Base-by-base conservation (phyloP, 1,140 invertebrate species). In the Gryon sp. region DNA sequence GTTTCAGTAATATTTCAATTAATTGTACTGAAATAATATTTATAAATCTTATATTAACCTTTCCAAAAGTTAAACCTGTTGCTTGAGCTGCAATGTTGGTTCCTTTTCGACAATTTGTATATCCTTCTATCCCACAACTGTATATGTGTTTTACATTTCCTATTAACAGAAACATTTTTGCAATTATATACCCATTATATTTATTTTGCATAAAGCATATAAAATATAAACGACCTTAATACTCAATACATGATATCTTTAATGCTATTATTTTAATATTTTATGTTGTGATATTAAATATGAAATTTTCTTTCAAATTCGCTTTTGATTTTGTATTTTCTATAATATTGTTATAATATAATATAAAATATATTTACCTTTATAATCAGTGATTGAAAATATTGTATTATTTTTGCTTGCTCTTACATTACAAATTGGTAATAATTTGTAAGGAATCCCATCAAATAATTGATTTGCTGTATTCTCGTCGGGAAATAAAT, bases 61-160 rank as follows among this genome's bases (percentile, higher is more conserved):
- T 88, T 46, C 92, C 93, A 80, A 97, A 87, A 65, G 90, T 92
- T 24, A 97, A 92, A 12, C 95, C 97, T 46, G 97, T 96, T 24
- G 97, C 94, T 89, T 99, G 97, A 9, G 96, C 97, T 36, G 97
- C 98, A 80, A 99, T 93, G 86, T 97, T 98, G 5, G 97, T 99
- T 63, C 97, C 97, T 89, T 99, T 99, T 75, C 93, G 93, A 2
- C 96, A 93, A 89, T 98, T 96, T 87, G 97, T 98, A 83, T 97
- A 99, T 16, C 98, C 98, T 88, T 99, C 97, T 63, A 94, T 91
- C 11, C 97, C 95, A 91, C 95, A 94, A 4, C 94, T 92, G 48
- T 93, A 41, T 1, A 50, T 12, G 32, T 45, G 38, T 14, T 52
- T 26, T 1, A 38, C 14, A 60, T 19, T 38, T 16, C 41, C 48